These are phyloP conservation scores for Dasypus novemcinctus DNA, from an alignment of 2,113 vertebrate species.

Conservation along the genomic window DNA sequence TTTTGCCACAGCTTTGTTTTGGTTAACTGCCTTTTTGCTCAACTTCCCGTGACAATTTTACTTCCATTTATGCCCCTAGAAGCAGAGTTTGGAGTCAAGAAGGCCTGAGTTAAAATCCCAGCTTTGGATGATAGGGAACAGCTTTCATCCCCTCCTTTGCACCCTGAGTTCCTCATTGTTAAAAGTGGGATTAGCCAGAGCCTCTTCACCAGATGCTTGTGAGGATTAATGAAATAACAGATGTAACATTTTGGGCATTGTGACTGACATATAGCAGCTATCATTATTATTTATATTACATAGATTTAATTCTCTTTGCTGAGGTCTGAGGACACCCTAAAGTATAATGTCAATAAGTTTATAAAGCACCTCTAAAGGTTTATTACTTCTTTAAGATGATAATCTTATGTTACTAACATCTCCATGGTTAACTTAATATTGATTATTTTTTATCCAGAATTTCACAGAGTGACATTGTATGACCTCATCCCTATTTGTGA, in stretches of 20 bases:
- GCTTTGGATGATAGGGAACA: neutral
- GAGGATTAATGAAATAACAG: neutral
- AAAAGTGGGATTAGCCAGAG: neutral
- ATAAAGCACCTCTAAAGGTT: conserved; percentile 4
- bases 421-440: neutral
- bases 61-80: neutral
- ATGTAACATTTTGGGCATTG: neutral
- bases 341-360: neutral
- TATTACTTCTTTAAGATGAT: conserved; percentile 24
- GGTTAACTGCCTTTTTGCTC: neutral
- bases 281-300: neutral
- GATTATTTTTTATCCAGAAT: conserved; percentile 33
- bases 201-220: neutral
- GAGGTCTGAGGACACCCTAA: neutral
- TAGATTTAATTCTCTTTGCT: neutral
- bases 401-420: neutral
- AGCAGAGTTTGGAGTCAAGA: neutral
- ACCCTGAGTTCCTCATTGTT: neutral
- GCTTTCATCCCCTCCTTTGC: neutral
- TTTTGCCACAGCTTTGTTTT: neutral
- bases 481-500: conserved; percentile 12
- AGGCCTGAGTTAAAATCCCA: neutral
- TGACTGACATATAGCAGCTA: neutral
- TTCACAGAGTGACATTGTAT: conserved; percentile 37
- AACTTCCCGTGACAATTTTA: neutral